Conservation (phyloP, 2,113 vertebrate species). For the Cercocebus atys region DNA sequence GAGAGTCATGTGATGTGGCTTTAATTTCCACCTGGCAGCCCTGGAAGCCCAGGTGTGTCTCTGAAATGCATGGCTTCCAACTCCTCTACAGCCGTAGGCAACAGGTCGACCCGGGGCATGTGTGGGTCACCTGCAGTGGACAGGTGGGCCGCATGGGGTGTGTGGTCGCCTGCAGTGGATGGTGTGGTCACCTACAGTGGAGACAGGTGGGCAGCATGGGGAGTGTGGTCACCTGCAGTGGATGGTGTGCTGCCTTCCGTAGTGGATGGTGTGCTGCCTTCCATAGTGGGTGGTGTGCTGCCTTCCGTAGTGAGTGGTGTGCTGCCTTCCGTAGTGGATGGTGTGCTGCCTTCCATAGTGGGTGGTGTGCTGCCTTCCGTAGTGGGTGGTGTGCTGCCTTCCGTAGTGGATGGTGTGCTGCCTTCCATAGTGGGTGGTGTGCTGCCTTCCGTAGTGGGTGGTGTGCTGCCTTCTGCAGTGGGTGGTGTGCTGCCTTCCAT, state of each 20-base stretch:
- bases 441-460: rapidly evolving
- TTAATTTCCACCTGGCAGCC: not conserved
- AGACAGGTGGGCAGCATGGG: too few relatives aligned
- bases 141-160: too few relatives aligned
- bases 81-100: too few relatives aligned
- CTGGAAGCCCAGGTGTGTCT: not conserved
- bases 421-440: rapidly evolving
- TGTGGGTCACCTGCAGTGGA: too few relatives aligned
- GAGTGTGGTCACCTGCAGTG: too few relatives aligned
- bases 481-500: rapidly evolving
- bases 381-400: too few relatives aligned
- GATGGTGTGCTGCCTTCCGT: rapidly evolving
- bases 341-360: too few relatives aligned
- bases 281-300: rapidly evolving
- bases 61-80: rapidly evolving
- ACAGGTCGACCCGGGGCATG: not conserved
- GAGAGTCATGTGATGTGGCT: not conserved
- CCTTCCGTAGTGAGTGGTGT: not conserved
- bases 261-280: too few relatives aligned
- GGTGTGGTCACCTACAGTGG: not conserved
- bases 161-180: not conserved
- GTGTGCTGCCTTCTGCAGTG: rapidly evolving
- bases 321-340: rapidly evolving
- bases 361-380: too few relatives aligned
- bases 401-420: too few relatives aligned